Evolutionary conservation across 2,888 invertebrate species (phyloP), one percentile per base, ranked within the genome.

Genomic region (Pyrochroa serraticornis): DNA sequence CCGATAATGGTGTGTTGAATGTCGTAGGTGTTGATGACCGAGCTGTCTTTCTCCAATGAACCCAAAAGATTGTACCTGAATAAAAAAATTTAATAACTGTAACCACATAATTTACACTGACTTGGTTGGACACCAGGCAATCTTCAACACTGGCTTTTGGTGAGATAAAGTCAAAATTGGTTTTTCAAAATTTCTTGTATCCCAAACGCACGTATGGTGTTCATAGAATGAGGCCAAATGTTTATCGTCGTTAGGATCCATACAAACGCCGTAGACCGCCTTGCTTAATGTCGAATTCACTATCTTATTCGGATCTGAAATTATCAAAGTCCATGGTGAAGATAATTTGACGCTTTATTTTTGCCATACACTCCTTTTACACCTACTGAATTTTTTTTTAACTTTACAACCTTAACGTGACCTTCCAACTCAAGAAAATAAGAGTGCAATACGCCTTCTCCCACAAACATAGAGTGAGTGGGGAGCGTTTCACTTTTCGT

Each of bases 41-140:
- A 82, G 38, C 87, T 88, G 69, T 96, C 96, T 58, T 90, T 87
- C 74, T 91, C 90, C 57, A 96, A 80, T 0, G 91, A 90, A 13
- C 93, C 88, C 42, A 97, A 80, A 48, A 95, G 81, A 77, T 93
- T 93, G 55, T 82, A 68, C 81, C 89, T 85, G 71, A 41, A 54
- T 47, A 43, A 43, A 36, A 51, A 8, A 3, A 31, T 10, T 41
- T 1, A 7, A 7, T 38, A 33, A 36, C 9, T 45, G 22, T 31
- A 7, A 2, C 12, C 8, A 31, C 1, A 34, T 2, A 30, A 32
- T n/a, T n/a, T n/a, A n/a, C 31, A 62, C 68, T 71, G 71, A 88
- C 85, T 91, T 87, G 14, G 94, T 94, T 2, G 95, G 94, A 74
- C 95, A 93, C 96, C 96, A 96, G 58, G 86, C 84, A 46, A 95